Evolutionary conservation across 37 sponge, comb jelly and placozoan species (phyloP).

Genomic region (Theonella swinhoei): DNA sequence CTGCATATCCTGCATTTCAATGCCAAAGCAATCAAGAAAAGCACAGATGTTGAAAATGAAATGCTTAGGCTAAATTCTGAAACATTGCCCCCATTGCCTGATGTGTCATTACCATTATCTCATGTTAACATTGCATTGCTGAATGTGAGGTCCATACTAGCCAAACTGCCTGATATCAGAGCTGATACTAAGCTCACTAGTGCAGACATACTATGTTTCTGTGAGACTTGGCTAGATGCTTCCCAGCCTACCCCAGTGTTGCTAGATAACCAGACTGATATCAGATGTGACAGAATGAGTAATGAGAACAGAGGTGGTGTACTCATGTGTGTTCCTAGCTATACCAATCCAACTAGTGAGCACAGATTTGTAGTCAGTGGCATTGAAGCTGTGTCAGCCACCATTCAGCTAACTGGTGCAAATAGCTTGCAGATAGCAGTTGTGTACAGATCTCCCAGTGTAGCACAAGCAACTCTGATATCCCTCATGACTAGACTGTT

Average conservation of each 20-base stretch:
- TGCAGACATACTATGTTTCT: slow-evolving; percentile 18
- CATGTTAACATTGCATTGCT: slow-evolving; percentile 20
- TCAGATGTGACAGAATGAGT: slow-evolving; percentile 32
- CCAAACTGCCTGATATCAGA: slow-evolving; percentile 17
- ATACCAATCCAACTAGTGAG: neutral
- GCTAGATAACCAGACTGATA: neutral
- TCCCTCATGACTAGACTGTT: neutral
- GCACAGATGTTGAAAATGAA: slow-evolving; percentile 6
- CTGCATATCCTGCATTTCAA: slow-evolving; percentile 32
- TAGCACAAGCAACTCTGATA: neutral
- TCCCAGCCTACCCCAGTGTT: slow-evolving; percentile 29
- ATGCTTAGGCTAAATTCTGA: neutral
- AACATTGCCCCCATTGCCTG: neutral
- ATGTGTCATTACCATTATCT: neutral
- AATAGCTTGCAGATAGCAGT: slow-evolving; percentile 8
- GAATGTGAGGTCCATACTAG: slow-evolving; percentile 44
- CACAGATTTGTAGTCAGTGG: slow-evolving; percentile 9
- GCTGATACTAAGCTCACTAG: slow-evolving; percentile 2
- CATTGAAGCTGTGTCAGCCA: slow-evolving; percentile 18
- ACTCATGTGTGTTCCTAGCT: slow-evolving; percentile 2
- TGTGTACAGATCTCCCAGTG: slow-evolving; percentile 35
- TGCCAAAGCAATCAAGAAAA: slow-evolving; percentile 18
- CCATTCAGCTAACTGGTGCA: neutral
- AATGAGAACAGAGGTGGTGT: slow-evolving; percentile 17
- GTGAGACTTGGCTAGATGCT: slow-evolving; percentile 30